Base-by-base conservation (phyloP, 2,113 vertebrate species). In the Rhabdornis inornatus region DNA sequence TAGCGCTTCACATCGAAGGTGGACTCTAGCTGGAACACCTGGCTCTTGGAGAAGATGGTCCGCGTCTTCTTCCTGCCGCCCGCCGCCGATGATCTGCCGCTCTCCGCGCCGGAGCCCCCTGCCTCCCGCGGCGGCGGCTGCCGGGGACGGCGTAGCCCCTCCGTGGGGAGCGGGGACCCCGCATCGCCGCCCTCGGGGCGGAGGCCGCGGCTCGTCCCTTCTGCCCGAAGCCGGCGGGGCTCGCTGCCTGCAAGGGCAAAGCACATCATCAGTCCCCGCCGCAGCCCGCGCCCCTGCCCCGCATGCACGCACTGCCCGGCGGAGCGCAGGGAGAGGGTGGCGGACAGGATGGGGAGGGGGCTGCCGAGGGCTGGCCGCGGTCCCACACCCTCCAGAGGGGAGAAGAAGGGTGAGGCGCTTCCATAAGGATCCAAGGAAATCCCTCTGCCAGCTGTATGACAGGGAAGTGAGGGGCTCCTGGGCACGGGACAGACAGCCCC, bases 1-100 rank as follows among this genome's bases (percentile, higher is more conserved):
- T 99, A 99, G 24, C 98, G 98, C 87, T 99, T 99, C 97, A 98
- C 98, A 65, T 98, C 98, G 96, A 99, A 99, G 45, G 99, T 98
- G 27, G 98, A 98, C 95, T 99, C 98, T 97, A 99, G 96, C 96
- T 98, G 98, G 94, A 98, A 98, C 65, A 99, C 98, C 96, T 99
- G 99, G 95, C 98, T 98, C 95, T 98, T 98, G 89, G 98, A 99
- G 90, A 99, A 99, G 81, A 99, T 98, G 9, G 98, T 99, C 96
- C 98, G 97, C 8, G 98, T 99, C 88, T 99, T 99, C 97, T 99
- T 99, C 94, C 98, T 98, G 79, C 97, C 97, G 79, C 80, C 37
- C 5, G 55, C 52, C 7, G 63, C 22, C 45, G 74, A 21, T 1
- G 80, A 76, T 39, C 60, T 76, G 45, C 88, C 37, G 28, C 27